A percentile compares a stretch with the other conserved stretches of the same genome.
phyloP scores from a whole-genome alignment of 2,113 vertebrate genomes.

The Hystrix brachyura region DNA sequence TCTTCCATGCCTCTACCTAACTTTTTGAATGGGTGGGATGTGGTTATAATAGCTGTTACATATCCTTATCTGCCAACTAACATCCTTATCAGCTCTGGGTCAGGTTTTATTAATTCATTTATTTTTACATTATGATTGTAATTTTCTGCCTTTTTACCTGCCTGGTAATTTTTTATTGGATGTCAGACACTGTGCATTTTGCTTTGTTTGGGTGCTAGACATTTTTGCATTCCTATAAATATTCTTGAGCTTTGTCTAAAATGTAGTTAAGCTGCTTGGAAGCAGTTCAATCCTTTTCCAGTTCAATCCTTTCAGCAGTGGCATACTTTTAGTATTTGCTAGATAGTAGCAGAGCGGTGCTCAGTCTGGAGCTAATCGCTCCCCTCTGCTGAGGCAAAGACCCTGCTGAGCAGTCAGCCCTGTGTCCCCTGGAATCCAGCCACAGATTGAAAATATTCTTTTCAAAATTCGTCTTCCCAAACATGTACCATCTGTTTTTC shows the following conservation, averaged over 20 bases:
- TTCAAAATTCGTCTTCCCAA: background rate
- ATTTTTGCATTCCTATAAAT: background rate
- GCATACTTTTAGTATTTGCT: background rate
- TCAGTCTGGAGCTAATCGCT: background rate
- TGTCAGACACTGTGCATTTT: background rate
- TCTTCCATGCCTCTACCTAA: background rate
- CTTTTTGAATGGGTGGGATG: background rate
- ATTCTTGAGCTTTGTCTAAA: constrained; percentile 10
- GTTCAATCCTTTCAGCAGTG: background rate
- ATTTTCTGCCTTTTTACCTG: background rate
- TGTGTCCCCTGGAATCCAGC: background rate
- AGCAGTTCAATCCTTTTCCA: background rate
- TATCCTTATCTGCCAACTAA: background rate
- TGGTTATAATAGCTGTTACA: background rate
- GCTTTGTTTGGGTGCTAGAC: background rate
- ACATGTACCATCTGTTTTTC: background rate
- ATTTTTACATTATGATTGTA: background rate
- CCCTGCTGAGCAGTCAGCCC: background rate
- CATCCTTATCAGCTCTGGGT: background rate
- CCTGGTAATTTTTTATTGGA: background rate
- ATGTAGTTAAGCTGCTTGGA: background rate
- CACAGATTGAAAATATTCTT: background rate
- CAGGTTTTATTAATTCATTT: background rate
- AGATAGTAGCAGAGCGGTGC: background rate
- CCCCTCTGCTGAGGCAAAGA: background rate